phyloP scores from a whole-genome alignment of 2,113 vertebrate species.

The Syngnathoides biaculeatus region DNA sequence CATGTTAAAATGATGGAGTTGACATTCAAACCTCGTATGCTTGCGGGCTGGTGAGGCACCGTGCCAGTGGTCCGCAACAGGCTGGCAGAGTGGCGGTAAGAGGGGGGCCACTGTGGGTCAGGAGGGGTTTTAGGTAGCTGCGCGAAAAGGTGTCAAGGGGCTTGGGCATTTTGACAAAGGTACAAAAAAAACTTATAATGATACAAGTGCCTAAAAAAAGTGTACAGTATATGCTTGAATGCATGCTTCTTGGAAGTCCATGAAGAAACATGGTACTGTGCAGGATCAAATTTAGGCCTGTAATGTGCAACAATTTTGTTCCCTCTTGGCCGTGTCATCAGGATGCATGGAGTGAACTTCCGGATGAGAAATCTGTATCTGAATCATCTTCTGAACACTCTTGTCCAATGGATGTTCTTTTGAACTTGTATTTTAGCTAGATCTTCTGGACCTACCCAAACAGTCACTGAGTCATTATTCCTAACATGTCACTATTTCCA shows the following conservation, averaged over 20 bases:
- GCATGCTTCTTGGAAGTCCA: not conserved
- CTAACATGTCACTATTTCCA: no score
- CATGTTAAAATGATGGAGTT: not conserved
- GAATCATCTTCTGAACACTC: no score
- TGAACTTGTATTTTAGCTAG: no score
- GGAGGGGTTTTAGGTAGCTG: constrained; percentile 92
- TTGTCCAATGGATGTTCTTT: no score
- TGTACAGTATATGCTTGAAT: not conserved
- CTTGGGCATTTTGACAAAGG: not conserved
- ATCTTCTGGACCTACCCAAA: no score
- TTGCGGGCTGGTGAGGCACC: constrained; percentile 88
- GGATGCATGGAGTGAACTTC: no score
- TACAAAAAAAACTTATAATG: not conserved
- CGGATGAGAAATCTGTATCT: no score
- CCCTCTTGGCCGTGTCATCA: not conserved
- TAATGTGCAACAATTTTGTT: not conserved
- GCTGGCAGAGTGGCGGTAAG: constrained; percentile 84
- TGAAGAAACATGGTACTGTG: not conserved
- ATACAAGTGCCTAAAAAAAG: not conserved
- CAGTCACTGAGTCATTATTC: no score
- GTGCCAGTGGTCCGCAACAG: constrained; percentile 87
- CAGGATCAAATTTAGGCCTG: not conserved
- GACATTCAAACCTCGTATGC: constrained; percentile 81
- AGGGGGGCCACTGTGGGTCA: constrained; percentile 90
- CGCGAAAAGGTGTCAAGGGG: constrained; percentile 55